Percentiles rank a stretch among this genome's conserved stretches.
These are phyloP conservation scores for Pemphredon lugubris DNA, from an alignment of 2,888 invertebrate species.

Conservation along the genomic window DNA sequence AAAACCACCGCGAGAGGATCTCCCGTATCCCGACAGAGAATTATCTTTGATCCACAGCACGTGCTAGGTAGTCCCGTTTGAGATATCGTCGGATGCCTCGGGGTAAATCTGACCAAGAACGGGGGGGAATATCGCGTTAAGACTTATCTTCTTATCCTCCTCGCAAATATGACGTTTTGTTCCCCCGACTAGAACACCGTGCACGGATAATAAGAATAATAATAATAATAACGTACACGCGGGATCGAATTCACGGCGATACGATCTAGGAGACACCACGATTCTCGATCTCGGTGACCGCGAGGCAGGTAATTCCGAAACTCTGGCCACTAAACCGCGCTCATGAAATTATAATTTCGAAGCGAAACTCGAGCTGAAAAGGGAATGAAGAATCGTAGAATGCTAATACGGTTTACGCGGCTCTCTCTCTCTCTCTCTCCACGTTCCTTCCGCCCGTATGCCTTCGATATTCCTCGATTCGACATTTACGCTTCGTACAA, in stretches of 20 bases:
- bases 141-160: not conserved
- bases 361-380: not conserved
- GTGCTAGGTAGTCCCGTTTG: slow-evolving; percentile 28
- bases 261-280: too few species aligned
- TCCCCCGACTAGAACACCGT: not conserved
- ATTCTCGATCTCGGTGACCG: too few species aligned
- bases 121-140: too few species aligned
- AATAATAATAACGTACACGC: not conserved
- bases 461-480: slow-evolving; percentile 12
- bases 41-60: slow-evolving; percentile 48
- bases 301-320: not conserved
- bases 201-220: not conserved
- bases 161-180: slow-evolving; percentile 1
- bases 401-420: slow-evolving; percentile 22
- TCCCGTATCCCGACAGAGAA: slow-evolving; percentile 22
- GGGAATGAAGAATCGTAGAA: slow-evolving; percentile 21
- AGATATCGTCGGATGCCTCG: slow-evolving; percentile 11
- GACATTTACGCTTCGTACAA: slow-evolving; percentile 18
- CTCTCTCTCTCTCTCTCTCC: not conserved
- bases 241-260: not conserved
- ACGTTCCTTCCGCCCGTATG: slow-evolving; percentile 24
- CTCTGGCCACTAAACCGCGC: not conserved
- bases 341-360: slow-evolving; percentile 22
- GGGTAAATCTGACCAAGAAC: not conserved
- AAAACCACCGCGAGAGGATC: slow-evolving; percentile 25